These are phyloP conservation scores for Brachionus calyciflorus DNA, from an alignment of 1,140 invertebrate genomes.

Conservation along the genomic window DNA sequence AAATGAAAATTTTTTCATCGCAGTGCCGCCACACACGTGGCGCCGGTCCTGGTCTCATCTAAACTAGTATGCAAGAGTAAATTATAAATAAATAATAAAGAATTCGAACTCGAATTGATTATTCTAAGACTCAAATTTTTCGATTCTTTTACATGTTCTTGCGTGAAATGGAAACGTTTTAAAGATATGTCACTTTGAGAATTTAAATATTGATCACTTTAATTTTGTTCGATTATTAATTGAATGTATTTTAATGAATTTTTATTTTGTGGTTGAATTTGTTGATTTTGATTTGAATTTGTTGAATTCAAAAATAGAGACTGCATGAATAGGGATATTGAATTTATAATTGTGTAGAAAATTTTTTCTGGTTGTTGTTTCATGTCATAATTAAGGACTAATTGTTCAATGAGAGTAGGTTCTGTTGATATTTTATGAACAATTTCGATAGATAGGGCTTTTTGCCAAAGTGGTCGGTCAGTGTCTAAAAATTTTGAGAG, in stretches of 20 bases:
- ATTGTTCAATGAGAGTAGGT: conserved; percentile 73
- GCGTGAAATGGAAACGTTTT: not conserved
- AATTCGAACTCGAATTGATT: not conserved
- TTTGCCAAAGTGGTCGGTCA: conserved; percentile 91
- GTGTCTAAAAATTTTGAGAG: conserved; percentile 94
- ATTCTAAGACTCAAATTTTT: not conserved
- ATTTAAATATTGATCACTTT: not conserved
- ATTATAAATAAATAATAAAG: conserved; percentile 1
- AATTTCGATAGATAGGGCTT: conserved; percentile 88
- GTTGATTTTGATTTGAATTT: not conserved
- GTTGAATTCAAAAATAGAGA: conserved; percentile 72
- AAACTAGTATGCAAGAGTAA: conserved; percentile 65
- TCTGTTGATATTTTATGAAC: conserved; percentile 80
- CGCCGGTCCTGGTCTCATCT: conserved; percentile 85
- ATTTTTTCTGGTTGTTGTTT: conserved; percentile 61
- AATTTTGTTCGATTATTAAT: conserved; percentile 51
- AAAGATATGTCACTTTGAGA: not conserved
- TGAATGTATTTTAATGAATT: conserved; percentile 55
- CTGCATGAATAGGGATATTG: conserved; percentile 88
- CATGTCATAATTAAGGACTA: conserved; percentile 73
- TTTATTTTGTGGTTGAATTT: not conserved
- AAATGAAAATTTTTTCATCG: no score
- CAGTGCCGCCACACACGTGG: no score
- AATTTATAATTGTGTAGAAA: conserved; percentile 89
- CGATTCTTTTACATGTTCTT: conserved; percentile 3